A percentile compares a stretch with the other conserved stretches of the same genome.
phyloP scores from a whole-genome alignment of 2,797 vertebrate genomes.

The Falco peregrinus region DNA sequence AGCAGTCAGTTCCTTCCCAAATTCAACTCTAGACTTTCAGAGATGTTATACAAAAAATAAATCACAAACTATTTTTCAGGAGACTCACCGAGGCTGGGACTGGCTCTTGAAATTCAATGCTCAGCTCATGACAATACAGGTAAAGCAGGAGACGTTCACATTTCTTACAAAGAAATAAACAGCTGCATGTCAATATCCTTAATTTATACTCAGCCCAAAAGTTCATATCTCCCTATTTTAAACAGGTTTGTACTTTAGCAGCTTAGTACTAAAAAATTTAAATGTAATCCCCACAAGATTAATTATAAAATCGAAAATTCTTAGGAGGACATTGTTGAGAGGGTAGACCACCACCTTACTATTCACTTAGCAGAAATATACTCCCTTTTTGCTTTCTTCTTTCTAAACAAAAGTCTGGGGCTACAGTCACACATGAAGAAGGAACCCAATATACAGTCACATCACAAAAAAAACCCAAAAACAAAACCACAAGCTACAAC shows the following conservation, averaged over 20 bases:
- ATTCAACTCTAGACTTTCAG: neutral
- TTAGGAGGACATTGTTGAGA: neutral
- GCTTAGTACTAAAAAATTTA: neutral
- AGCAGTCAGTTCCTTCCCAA: neutral
- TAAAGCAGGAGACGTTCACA: slow-evolving; percentile 96
- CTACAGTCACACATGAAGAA: neutral
- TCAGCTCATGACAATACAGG: slow-evolving; percentile 96
- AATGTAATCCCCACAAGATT: neutral
- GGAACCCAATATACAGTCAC: neutral
- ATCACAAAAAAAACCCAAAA: too few species aligned
- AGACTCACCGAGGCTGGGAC: slow-evolving; percentile 92
- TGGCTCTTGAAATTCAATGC: slow-evolving; percentile 95
- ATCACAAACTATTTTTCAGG: neutral
- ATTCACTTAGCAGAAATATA: neutral
- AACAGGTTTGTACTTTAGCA: neutral
- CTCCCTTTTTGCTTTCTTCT: neutral
- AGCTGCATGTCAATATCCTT: neutral
- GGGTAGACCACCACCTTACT: neutral
- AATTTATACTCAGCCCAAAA: neutral
- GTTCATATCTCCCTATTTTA: neutral
- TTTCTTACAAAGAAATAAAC: slow-evolving; percentile 79
- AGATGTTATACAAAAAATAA: neutral
- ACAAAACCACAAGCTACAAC: neutral
- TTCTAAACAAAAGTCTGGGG: neutral
- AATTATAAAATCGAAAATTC: neutral